Base-by-base conservation (phyloP, 1,140 invertebrate genomes). In the Archivesica marissinica region DNA sequence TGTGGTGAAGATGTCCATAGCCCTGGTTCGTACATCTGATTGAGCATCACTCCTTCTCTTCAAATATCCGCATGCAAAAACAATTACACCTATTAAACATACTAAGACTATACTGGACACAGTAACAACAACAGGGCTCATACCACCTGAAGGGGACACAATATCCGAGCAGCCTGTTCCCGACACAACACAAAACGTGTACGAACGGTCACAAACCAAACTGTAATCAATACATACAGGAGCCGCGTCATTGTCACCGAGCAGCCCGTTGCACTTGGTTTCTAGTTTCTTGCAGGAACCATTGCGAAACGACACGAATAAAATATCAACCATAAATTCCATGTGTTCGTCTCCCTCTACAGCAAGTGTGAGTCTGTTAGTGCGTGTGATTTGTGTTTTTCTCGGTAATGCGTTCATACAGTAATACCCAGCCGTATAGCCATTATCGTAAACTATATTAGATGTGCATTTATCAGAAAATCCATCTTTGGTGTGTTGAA, bases 1-100 rank as follows among this genome's bases (percentile, higher is more conserved):
- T 44, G 30, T 15, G 30, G 38, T 70, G 39, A 70, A 70, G 9
- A 70, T 44, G 47, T 38, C 30, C 66, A 44, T 70, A 23, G 66
- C 66, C 23, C 38, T 38, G 15, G 61, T 20, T 39, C 35, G 30
- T 39, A 39, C 15, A 23, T 70, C 66, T 28, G 25, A 38, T 25
- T 38, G 28, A 1, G 1, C n/a, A 13, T 70, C 11, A 6, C 4
- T 56, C 52, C 52, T 56, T 25, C 66, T 44, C n/a, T 59, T 59
- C n/a, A 59, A 59, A 59, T 28, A 59, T 4, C 54, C 25, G 25
- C 54, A 59, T 11, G 33, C 25, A 59, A 28, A 59, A 59, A 23
- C 25, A 28, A 9, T n/a, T 4, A 59, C n/a, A 59, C 54, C 25
- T 7, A 28, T n/a, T 3, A 59, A 28, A 59, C 25, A 28, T 4